A percentile compares a stretch with the other conserved stretches of the same genome.
These are phyloP conservation scores for Hyles euphorbiae DNA, from an alignment of 1,140 invertebrate species.

Conservation along the genomic window DNA sequence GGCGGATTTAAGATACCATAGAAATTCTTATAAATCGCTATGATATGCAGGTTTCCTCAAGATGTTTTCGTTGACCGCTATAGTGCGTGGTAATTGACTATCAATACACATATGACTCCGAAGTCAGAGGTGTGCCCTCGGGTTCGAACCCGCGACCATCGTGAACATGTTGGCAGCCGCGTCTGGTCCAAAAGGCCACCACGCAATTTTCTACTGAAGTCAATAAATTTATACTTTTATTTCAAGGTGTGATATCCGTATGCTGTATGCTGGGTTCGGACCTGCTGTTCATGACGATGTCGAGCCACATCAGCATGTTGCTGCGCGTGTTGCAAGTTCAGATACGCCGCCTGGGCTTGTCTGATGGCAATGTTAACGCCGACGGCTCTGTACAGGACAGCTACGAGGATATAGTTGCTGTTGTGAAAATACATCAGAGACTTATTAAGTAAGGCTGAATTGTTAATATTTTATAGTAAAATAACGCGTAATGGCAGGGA, in stretches of 20 bases:
- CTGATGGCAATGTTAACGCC: background rate
- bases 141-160: too few species aligned
- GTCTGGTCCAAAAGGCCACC: too few species aligned
- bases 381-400: conserved; percentile 20
- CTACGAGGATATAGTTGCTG: conserved; percentile 41
- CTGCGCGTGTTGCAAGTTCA: conserved; percentile 48
- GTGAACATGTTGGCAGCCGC: too few species aligned
- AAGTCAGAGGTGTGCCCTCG: too few species aligned
- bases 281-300: conserved; percentile 59
- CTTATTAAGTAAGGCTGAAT: conserved; percentile 43
- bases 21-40: too few species aligned
- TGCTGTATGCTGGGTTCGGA: conserved; percentile 57
- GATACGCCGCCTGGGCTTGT: conserved; percentile 34
- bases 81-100: too few species aligned
- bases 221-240: background rate
- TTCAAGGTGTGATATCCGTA: conserved; percentile 44
- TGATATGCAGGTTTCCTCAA: too few species aligned
- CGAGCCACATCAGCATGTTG: conserved; percentile 61
- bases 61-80: too few species aligned
- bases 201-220: too few species aligned
- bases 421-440: conserved; percentile 54
- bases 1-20: too few species aligned
- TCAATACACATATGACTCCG: too few species aligned
- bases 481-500: background rate
- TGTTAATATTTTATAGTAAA: background rate